These are phyloP conservation scores for Leptopterna dolabrata DNA, from an alignment of 2,888 invertebrate genomes.

Conservation along the genomic window DNA sequence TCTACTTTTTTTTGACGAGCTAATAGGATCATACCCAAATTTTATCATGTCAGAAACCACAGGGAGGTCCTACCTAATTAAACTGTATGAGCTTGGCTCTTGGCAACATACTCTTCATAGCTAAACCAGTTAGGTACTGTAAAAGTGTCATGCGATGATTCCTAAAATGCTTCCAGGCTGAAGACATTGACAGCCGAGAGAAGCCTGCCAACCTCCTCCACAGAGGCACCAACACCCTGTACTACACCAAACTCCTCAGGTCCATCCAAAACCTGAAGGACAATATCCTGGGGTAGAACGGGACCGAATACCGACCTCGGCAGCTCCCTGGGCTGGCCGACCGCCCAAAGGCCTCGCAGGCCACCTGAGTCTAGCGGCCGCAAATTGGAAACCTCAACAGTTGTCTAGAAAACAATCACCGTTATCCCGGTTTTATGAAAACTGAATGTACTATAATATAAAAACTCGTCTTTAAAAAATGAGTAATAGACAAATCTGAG, in stretches of 20 bases:
- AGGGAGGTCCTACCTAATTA: no score
- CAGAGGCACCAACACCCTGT: constrained; percentile 17
- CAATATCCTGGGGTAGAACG: constrained; percentile 19
- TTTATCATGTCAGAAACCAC: no score
- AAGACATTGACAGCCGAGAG: neutral
- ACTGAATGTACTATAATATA: constrained; percentile 32
- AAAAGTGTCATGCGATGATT: no score
- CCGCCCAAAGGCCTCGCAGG: neutral
- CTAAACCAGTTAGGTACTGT: no score
- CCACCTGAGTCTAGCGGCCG: neutral
- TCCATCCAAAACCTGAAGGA: constrained; percentile 41
- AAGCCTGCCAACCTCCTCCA: neutral
- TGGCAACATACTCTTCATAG: neutral
- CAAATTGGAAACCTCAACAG: constrained; percentile 7
- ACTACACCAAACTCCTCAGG: constrained; percentile 45
- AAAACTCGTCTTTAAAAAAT: neutral
- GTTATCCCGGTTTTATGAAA: constrained; percentile 15
- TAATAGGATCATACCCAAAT: no score
- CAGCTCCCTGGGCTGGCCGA: neutral
- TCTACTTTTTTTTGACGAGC: no score
- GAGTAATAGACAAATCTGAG: no score
- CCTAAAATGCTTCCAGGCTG: constrained; percentile 33
- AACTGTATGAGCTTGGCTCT: no score
- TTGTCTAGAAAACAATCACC: constrained; percentile 17
- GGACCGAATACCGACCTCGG: neutral